These are phyloP conservation scores for Channa maculata DNA, from an alignment of 2,113 vertebrate genomes.

Conservation along the genomic window DNA sequence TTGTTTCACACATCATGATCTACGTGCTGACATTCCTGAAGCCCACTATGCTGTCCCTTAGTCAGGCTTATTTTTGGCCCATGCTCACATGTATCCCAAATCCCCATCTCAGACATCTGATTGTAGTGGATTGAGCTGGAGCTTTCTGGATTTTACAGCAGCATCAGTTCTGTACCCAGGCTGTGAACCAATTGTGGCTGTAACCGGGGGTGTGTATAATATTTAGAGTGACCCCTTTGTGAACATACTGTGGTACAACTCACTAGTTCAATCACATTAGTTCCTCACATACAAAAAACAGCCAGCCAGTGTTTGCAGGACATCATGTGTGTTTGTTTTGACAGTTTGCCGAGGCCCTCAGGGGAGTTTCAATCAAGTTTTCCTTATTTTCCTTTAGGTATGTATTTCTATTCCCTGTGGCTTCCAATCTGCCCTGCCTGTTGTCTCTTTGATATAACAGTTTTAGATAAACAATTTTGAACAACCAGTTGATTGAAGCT, in stretches of 20 bases:
- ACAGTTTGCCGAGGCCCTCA: slow-evolving; percentile 18
- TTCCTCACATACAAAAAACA: slow-evolving; percentile 3
- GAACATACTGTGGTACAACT: neutral
- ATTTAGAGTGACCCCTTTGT: slow-evolving; percentile 17
- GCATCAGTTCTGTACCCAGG: neutral
- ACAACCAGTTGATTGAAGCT: neutral
- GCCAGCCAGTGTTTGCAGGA: slow-evolving; percentile 4
- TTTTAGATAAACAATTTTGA: slow-evolving; percentile 1
- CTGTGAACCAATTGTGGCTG: slow-evolving; percentile 21
- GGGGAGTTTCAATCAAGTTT: slow-evolving; percentile 39
- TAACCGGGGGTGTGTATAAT: neutral
- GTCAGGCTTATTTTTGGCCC: slow-evolving; percentile 61
- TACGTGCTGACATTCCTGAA: slow-evolving; percentile 13
- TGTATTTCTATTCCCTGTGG: neutral
- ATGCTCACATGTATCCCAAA: slow-evolving; percentile 62
- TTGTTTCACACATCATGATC: slow-evolving; percentile 36
- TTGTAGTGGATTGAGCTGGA: slow-evolving; percentile 47
- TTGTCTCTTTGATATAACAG: slow-evolving; percentile 22
- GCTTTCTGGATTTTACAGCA: slow-evolving; percentile 46
- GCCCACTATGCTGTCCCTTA: slow-evolving; percentile 38
- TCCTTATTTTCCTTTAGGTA: neutral
- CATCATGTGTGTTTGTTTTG: slow-evolving; percentile 21
- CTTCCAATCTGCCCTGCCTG: neutral
- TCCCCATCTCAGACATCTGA: slow-evolving; percentile 62
- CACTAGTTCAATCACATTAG: slow-evolving; percentile 2